Percentiles rank a stretch among this genome's conserved stretches.
These are phyloP conservation scores for Aegotheles bennettii DNA, from an alignment of 2,113 vertebrate genomes.

Conservation along the genomic window DNA sequence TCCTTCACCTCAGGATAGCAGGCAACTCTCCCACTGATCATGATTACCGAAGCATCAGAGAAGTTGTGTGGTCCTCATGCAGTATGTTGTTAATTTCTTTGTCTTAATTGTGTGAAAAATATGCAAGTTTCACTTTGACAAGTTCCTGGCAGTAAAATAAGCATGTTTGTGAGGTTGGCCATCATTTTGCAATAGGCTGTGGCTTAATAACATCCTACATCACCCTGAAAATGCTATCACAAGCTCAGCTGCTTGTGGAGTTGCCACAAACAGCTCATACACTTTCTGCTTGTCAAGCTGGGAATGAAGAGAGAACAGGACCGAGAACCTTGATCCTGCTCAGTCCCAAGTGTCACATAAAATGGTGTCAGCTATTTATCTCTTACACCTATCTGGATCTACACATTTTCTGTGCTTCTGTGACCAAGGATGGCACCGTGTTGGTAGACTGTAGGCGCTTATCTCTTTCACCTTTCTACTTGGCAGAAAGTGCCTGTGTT, in stretches of 20 bases:
- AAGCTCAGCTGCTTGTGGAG: not conserved
- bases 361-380: not conserved
- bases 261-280: not conserved
- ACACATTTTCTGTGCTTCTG: not conserved
- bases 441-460: not conserved
- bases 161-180: not conserved
- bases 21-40: not conserved
- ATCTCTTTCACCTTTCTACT: not conserved
- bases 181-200: not conserved
- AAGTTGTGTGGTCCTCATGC: not conserved
- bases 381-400: not conserved
- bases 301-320: not conserved
- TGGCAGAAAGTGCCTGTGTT: not conserved
- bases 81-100: not conserved
- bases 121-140: not conserved
- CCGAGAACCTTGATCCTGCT: not conserved
- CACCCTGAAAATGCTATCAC: not conserved
- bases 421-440: not conserved
- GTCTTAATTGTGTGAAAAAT: not conserved
- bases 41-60: not conserved
- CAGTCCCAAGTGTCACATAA: not conserved
- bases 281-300: not conserved
- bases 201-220: not conserved
- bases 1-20: not conserved
- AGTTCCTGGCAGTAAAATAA: not conserved